phyloP scores from a whole-genome alignment of 2,113 vertebrate genomes.

The Oncorhynchus gorbuscha region DNA sequence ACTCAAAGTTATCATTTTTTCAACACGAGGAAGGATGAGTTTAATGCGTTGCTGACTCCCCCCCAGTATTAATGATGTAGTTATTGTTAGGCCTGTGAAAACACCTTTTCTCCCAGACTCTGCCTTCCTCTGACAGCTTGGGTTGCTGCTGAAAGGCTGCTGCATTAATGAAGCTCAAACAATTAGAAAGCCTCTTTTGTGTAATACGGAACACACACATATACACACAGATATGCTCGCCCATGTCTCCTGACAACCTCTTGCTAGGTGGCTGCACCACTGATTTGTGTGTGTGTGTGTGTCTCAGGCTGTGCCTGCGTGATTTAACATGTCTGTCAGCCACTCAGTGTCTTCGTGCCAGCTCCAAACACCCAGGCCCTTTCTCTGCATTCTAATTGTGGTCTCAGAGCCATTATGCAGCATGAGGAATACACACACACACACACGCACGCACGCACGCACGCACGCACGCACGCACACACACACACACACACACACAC shows the following conservation, averaged over 20 bases:
- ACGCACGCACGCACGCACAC: neutral
- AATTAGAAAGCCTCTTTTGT: constrained; percentile 73
- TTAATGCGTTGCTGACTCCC: constrained; percentile 37
- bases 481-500: no score
- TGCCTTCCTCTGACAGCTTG: constrained; percentile 64
- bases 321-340: constrained; percentile 73
- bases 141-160: constrained; percentile 71
- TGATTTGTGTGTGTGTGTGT: constrained; percentile 27
- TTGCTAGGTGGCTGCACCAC: constrained; percentile 49
- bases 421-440: neutral
- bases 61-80: constrained; percentile 70
- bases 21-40: constrained; percentile 47
- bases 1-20: constrained; percentile 52
- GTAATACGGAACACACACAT: constrained; percentile 66
- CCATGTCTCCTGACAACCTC: constrained; percentile 70
- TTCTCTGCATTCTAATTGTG: constrained; percentile 58
- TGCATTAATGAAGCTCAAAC: constrained; percentile 76
- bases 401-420: constrained; percentile 60
- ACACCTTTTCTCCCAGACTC: constrained; percentile 62
- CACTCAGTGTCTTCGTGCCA: constrained; percentile 61
- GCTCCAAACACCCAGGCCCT: constrained; percentile 55
- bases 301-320: constrained; percentile 55
- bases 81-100: constrained; percentile 64
- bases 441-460: constrained; percentile 6
- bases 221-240: constrained; percentile 57